Evolutionary conservation across 1,140 invertebrate species (phyloP).

Genomic region (Zaprionus nigranus): DNA sequence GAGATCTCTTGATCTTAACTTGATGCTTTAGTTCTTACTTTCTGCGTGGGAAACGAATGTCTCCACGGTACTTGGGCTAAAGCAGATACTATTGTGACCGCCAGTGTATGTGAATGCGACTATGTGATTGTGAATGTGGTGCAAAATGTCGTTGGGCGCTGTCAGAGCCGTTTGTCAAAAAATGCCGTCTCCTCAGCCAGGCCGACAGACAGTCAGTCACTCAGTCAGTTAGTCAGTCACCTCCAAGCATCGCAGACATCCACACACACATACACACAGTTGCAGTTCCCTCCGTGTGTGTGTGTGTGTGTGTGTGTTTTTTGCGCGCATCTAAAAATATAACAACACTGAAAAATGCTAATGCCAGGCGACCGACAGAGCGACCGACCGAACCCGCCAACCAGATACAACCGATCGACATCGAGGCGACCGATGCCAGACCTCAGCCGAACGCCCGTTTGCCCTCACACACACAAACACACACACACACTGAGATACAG

Average conservation of each 20-base stretch:
- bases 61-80: not conserved
- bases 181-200: conserved; percentile 33
- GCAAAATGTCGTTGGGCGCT: conserved; percentile 57
- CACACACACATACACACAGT: conserved; percentile 23
- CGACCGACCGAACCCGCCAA: conserved; percentile 17
- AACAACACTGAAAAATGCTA: conserved; percentile 73
- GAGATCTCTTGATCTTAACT: not conserved
- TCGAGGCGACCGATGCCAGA: conserved; percentile 63
- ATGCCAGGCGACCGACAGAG: conserved; percentile 66
- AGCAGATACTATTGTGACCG: conserved; percentile 14
- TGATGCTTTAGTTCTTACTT: not conserved
- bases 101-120: conserved; percentile 14
- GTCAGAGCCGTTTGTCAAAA: conserved; percentile 59
- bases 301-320: conserved; percentile 52
- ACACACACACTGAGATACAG: conserved; percentile 20
- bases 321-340: conserved; percentile 74
- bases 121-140: conserved; percentile 39
- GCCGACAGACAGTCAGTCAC: conserved; percentile 44
- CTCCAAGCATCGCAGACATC: conserved; percentile 55
- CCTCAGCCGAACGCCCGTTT: conserved; percentile 61
- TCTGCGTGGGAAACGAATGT: not conserved
- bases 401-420: conserved; percentile 57
- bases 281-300: conserved; percentile 23
- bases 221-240: conserved; percentile 53
- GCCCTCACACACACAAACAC: conserved; percentile 49